Evolutionary conservation across 2,113 vertebrate species (phyloP), one percentile per base, ranked within the genome.

Genomic region (Elaphurus davidianus): DNA sequence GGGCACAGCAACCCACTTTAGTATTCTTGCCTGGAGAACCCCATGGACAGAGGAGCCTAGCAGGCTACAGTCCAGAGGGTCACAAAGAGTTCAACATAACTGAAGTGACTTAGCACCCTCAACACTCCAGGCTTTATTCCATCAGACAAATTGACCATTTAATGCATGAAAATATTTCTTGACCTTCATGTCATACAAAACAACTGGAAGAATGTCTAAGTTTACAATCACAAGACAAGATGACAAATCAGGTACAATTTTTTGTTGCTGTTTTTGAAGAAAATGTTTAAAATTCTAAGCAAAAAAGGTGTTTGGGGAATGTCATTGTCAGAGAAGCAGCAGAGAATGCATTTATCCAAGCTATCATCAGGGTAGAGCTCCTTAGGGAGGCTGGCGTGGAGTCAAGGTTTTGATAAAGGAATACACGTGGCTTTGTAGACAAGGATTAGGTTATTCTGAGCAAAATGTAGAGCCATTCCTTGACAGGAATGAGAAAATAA

Each of bases 401-500:
- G 86, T 91, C 79, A 85, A 64, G 64, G 47, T 97, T 97, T 87
- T 93, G 88, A 98, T 95, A 95, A 97, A 78, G 52, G 84, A 96
- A 97, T 89, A 71, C 71, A 59, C 19, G 25, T 94, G 94, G 60
- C 78, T 98, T 97, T 90, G 88, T 79, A 97, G 94, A 97, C 91
- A 89, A 94, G 95, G 93, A 93, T 96, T 96, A 94, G 92, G 90
- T 79, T 97, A 97, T 96, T 95, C 91, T 91, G 91, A 89, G 86
- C 85, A 95, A 89, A 95, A 97, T 91, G 94, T 64, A 90, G 81
- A 94, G 54, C 60, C 40, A 64, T 87, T 94, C 83, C 97, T 96
- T 97, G 95, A 98, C 93, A 98, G 93, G 71, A 97, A 91, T 91
- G 86, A 96, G 89, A 91, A 97, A 94, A 90, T 59, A 96, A 98